Conservation (phyloP, 2,888 invertebrate species). For the Melinaea menophilus region DNA sequence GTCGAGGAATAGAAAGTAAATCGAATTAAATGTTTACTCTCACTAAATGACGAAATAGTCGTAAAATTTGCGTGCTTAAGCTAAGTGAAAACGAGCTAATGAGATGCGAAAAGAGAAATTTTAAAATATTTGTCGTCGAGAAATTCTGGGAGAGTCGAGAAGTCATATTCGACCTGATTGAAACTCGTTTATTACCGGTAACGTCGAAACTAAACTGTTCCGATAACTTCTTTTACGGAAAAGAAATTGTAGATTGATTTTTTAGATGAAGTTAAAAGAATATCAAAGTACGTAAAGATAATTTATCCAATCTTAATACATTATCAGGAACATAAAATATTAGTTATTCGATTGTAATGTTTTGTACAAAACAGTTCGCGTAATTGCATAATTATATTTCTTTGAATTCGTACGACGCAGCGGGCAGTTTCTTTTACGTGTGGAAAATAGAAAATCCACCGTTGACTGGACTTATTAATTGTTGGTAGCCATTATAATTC, state of each 20-base stretch:
- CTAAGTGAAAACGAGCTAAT: constrained; percentile 73
- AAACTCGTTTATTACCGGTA: constrained; percentile 64
- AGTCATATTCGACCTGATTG: constrained; percentile 68
- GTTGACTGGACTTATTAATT: constrained; percentile 76
- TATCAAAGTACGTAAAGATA: too few species aligned
- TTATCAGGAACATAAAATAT: background rate
- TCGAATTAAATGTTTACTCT: constrained; percentile 64
- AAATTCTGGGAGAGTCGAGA: constrained; percentile 71
- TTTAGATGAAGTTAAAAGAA: too few species aligned
- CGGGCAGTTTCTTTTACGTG: constrained; percentile 76
- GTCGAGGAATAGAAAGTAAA: constrained; percentile 64
- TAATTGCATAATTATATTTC: constrained; percentile 63
- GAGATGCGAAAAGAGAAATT: constrained; percentile 77
- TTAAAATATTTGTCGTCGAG: constrained; percentile 70
- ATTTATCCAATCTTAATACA: background rate
- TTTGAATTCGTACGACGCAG: constrained; percentile 57
- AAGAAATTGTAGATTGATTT: constrained; percentile 24
- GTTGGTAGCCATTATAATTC: constrained; percentile 72
- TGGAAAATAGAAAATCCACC: constrained; percentile 77
- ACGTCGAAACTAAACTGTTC: constrained; percentile 37
- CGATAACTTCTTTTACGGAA: constrained; percentile 45
- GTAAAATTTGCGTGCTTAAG: constrained; percentile 63
- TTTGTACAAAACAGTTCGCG: background rate
- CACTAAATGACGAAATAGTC: constrained; percentile 63
- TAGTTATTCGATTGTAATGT: constrained; percentile 3